Base-by-base conservation (phyloP, 2,113 vertebrate genomes). In the Oryzias celebensis region DNA sequence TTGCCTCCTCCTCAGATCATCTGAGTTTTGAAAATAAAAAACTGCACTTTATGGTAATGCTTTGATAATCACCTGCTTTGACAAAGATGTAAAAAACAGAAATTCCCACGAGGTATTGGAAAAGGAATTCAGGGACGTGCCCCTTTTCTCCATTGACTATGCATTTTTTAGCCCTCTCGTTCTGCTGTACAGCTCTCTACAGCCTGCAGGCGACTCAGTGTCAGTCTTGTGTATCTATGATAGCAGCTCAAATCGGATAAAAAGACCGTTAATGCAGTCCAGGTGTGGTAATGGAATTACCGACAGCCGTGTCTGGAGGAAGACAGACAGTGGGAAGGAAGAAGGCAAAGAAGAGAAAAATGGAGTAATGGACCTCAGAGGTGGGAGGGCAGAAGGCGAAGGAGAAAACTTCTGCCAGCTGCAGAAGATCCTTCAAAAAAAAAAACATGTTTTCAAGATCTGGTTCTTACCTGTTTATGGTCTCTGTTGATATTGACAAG, bases 401-500 rank as follows among this genome's bases (percentile, higher is more conserved):
- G 42, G 42, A 61, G 42, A 52, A 53, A 54, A 45, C 22, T 3
- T 26, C 48, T 46, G 16, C 22, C 15, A 24, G 12, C 23, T 52
- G 23, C 15, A 18, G 47, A 7, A 20, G 3, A 8, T 47, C 36
- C 36, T 13, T 36, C 26, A 28, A 28, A 28, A 28, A 28, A 12
- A 36, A 31, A 36, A 7, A 1, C 31, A 36, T 1, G 8, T 36
- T 36, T 36, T 36, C 2, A 36, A 12, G 2, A 5, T 2, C 1
- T 52, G 5, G 51, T 15, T 45, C 59, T 17, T 90, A 99, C 96
- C 96, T 94, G 95, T 90, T 94, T 93, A 88, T 93, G 89, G 62
- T 98, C 96, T 90, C 95, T 96, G 93, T 91, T 93, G 74, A 99
- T 96, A 84, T 97, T 95, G 83, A 96, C 94, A 65, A 99, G 91